Evolutionary conservation across 2,113 vertebrate genomes (phyloP), one percentile per base, ranked within the genome.

Genomic region (Natator depressus): DNA sequence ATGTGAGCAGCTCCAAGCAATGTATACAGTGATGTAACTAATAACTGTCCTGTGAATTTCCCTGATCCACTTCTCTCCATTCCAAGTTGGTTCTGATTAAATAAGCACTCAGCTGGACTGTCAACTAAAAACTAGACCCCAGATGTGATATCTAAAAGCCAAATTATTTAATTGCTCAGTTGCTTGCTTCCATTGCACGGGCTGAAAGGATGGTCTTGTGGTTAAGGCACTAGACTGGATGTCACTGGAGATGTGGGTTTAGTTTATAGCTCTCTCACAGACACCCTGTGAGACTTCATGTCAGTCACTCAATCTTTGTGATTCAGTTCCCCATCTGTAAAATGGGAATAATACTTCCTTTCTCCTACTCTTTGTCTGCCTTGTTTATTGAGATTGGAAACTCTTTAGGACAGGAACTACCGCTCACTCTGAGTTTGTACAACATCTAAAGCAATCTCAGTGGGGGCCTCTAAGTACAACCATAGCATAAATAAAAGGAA

Each of bases 321-420:
- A 0, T 10, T 85, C 75, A 10, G 17, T 19, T 76, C 22, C 22
- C 72, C 72, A n/a, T 25, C 69, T 75, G 11, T n/a, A 49, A 29
- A 80, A 84, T 0, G 1, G 72, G 79, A 85, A 65, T 8, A 93
- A 51, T 13, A 88, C 17, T 82, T 72, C 16, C 65, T 55, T 86
- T 69, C 53, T 80, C 8, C 29, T 82, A 59, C 81, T 46, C 16
- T 46, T 62, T 17, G 20, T 89, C 22, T 82, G 53, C 38, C 10
- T 12, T 87, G 42, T 62, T n/a, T 25, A 2, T 8, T 84, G 13
- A 46, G 25, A 51, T 78, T 16, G 10, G 29, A 76, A n/a, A 72
- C 79, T 69, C 79, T 10, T 1, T 6, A 24, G 57, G 31, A 10
- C 7, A 85, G 14, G 0, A 0, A 55, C 20, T 72, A 8, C 29